Evolutionary conservation across 2,888 invertebrate species (phyloP).

Genomic region (Liopterus haemorrhoidalis): DNA sequence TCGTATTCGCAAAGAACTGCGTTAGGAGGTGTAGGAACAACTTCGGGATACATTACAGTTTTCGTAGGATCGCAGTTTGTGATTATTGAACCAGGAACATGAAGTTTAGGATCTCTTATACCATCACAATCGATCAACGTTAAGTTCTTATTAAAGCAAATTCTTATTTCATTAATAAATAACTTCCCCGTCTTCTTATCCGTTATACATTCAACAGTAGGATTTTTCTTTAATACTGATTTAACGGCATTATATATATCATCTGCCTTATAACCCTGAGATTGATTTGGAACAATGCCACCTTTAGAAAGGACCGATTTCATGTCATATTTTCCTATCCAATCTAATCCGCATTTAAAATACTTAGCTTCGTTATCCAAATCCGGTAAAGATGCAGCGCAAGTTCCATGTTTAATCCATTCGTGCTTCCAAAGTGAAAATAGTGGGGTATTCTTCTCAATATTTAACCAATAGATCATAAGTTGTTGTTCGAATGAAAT

Average conservation of each 20-base stretch:
- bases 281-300: constrained; percentile 53
- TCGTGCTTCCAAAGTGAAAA: constrained; percentile 72
- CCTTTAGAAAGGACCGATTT: constrained; percentile 51
- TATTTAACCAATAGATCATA: constrained; percentile 64
- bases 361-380: constrained; percentile 62
- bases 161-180: constrained; percentile 63
- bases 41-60: constrained; percentile 54
- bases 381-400: constrained; percentile 55
- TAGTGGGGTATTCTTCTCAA: constrained; percentile 52
- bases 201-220: constrained; percentile 58
- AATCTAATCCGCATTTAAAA: constrained; percentile 58
- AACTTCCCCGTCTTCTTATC: constrained; percentile 53
- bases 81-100: constrained; percentile 44
- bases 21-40: constrained; percentile 41
- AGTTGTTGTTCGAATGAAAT: constrained; percentile 45
- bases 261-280: constrained; percentile 45
- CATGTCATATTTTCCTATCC: constrained; percentile 58
- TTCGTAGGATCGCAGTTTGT: constrained; percentile 56
- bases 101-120: constrained; percentile 37
- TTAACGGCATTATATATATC: constrained; percentile 52
- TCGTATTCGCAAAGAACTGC: constrained; percentile 29
- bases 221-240: constrained; percentile 52
- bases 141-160: constrained; percentile 67
- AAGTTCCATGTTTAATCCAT: constrained; percentile 80
- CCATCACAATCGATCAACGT: constrained; percentile 62